These are phyloP conservation scores for Mystacornis crossleyi DNA, from an alignment of 2,113 vertebrate genomes.

Conservation along the genomic window DNA sequence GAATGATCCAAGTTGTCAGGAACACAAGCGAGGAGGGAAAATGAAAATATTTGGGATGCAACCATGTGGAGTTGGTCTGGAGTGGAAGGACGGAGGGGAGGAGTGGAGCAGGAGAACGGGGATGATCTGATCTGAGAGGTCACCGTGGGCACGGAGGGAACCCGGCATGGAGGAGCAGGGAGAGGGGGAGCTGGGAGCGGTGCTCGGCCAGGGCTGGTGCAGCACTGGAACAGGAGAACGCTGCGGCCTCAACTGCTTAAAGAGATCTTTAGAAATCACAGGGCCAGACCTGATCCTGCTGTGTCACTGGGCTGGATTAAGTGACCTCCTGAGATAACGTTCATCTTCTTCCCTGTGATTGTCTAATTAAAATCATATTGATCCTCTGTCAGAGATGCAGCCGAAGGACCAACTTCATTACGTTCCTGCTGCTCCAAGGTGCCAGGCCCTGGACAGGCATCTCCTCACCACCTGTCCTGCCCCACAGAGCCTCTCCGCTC, in stretches of 20 bases:
- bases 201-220: not conserved
- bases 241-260: not conserved
- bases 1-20: not conserved
- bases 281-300: not conserved
- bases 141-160: not conserved
- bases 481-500: not conserved
- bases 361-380: not conserved
- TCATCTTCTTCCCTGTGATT: not conserved
- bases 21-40: not conserved
- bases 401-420: not conserved
- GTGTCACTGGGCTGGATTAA: not conserved
- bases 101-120: not conserved
- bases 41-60: not conserved
- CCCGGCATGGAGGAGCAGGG: fast-evolving
- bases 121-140: not conserved
- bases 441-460: not conserved
- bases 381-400: not conserved
- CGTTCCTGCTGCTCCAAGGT: not conserved
- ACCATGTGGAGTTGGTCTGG: fast-evolving
- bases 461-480: not conserved
- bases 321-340: not conserved
- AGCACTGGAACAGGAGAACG: not conserved
- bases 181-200: not conserved
- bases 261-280: not conserved
- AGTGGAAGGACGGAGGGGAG: not conserved